A percentile compares a stretch with the other conserved stretches of the same genome.
These are phyloP conservation scores for Alectoris magna DNA, from an alignment of 2,797 vertebrate species.

Conservation along the genomic window DNA sequence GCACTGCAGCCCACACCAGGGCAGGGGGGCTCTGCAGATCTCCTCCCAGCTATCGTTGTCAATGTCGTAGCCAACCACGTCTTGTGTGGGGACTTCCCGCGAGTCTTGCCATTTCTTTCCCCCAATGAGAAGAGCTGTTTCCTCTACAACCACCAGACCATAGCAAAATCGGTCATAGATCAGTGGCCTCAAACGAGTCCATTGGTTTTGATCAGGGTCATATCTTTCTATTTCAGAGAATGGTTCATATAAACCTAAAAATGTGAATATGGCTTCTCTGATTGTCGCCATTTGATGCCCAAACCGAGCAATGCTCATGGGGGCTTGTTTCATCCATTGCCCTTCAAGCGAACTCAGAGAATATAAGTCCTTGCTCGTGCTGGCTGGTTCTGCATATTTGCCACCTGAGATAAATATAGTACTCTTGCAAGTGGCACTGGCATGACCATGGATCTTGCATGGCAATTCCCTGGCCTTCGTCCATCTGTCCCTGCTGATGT, in stretches of 20 bases:
- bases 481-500: constrained; percentile 87
- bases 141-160: constrained; percentile 84
- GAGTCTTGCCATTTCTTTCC: constrained; percentile 93
- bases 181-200: constrained; percentile 90
- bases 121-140: constrained; percentile 88
- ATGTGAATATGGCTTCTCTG: constrained; percentile 86
- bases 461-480: constrained; percentile 80
- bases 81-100: constrained; percentile 85
- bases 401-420: constrained; percentile 91
- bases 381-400: constrained; percentile 69
- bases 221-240: constrained; percentile 96
- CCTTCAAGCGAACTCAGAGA: constrained; percentile 73
- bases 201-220: constrained; percentile 83
- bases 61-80: constrained; percentile 90
- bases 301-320: constrained; percentile 92
- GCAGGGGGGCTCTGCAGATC: constrained; percentile 87
- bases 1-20: constrained; percentile 89
- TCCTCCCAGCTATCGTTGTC: constrained; percentile 92
- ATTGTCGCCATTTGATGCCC: constrained; percentile 90
- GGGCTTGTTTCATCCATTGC: constrained; percentile 85
- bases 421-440: constrained; percentile 82
- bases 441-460: constrained; percentile 86
- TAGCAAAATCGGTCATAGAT: constrained; percentile 90
- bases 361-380: constrained; percentile 86
- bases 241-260: constrained; percentile 92